Evolutionary conservation across 2,113 vertebrate genomes (phyloP).

Genomic region (Varanus salvator): DNA sequence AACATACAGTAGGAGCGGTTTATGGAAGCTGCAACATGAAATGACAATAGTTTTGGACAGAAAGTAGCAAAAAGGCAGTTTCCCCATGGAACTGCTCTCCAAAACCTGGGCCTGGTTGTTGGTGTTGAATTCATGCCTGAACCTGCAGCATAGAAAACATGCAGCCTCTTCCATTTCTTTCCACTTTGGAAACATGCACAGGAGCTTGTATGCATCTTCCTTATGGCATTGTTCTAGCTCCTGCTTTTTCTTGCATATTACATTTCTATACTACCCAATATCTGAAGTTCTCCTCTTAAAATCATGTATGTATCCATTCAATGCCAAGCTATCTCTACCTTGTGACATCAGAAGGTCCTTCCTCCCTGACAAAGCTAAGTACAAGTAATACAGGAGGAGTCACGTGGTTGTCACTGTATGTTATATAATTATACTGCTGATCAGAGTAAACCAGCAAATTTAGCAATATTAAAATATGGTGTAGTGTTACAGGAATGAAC

Average conservation of each 20-base stretch:
- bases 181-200: background rate
- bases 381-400: background rate
- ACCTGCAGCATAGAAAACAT: background rate
- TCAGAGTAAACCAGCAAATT: background rate
- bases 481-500: background rate
- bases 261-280: no score
- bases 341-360: background rate
- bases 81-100: constrained; percentile 56
- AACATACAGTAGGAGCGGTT: background rate
- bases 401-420: background rate
- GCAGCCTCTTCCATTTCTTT: background rate
- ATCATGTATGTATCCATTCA: background rate
- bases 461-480: background rate
- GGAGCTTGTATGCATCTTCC: background rate
- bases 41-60: background rate
- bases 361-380: background rate
- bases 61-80: constrained; percentile 14
- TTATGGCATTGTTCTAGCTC: background rate
- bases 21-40: background rate
- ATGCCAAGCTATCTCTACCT: background rate
- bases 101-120: background rate
- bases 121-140: background rate
- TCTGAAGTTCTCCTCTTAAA: background rate
- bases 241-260: background rate
- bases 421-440: background rate